Percentiles rank a stretch among this genome's conserved stretches.
Evolutionary conservation across 2,888 invertebrate genomes (phyloP).

Genomic region (Linnaemya vulpina): DNA sequence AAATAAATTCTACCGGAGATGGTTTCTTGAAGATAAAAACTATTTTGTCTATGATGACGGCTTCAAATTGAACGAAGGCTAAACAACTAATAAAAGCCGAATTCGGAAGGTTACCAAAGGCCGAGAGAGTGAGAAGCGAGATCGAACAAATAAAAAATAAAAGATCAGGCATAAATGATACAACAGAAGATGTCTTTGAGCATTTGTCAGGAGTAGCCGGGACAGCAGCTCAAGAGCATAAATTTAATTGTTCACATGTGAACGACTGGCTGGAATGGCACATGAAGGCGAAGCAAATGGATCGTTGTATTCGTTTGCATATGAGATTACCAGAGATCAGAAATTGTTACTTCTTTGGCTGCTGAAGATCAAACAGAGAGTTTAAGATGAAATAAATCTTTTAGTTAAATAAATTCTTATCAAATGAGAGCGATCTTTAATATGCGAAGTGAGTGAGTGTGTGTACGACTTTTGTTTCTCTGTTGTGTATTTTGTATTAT

Average conservation of each 20-base stretch:
- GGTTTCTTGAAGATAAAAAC: constrained; percentile 68
- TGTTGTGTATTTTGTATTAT: constrained; percentile 2
- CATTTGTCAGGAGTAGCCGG: constrained; percentile 55
- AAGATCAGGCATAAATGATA: constrained; percentile 64
- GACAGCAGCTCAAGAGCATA: constrained; percentile 21
- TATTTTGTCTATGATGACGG: constrained; percentile 73
- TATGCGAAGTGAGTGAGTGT: neutral
- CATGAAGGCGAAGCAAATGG: constrained; percentile 15
- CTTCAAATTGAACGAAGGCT: constrained; percentile 60
- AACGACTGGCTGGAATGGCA: constrained; percentile 22
- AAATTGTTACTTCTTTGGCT: constrained; percentile 24
- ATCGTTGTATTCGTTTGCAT: constrained; percentile 30
- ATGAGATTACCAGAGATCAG: constrained; percentile 60
- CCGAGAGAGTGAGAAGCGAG: constrained; percentile 1
- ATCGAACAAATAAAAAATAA: constrained; percentile 16
- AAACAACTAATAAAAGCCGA: constrained; percentile 7
- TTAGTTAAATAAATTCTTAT: constrained; percentile 64
- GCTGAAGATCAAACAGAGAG: constrained; percentile 5
- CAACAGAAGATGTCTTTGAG: constrained; percentile 44
- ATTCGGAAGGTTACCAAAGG: neutral
- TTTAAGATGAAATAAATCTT: constrained; percentile 59
- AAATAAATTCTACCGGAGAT: constrained; percentile 60
- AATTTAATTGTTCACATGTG: constrained; percentile 52
- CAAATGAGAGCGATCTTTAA: constrained; percentile 65
- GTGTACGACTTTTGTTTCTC: constrained; percentile 19